These are phyloP conservation scores for Macrostomum lignano DNA, from an alignment of 1,140 invertebrate species.

Conservation along the genomic window DNA sequence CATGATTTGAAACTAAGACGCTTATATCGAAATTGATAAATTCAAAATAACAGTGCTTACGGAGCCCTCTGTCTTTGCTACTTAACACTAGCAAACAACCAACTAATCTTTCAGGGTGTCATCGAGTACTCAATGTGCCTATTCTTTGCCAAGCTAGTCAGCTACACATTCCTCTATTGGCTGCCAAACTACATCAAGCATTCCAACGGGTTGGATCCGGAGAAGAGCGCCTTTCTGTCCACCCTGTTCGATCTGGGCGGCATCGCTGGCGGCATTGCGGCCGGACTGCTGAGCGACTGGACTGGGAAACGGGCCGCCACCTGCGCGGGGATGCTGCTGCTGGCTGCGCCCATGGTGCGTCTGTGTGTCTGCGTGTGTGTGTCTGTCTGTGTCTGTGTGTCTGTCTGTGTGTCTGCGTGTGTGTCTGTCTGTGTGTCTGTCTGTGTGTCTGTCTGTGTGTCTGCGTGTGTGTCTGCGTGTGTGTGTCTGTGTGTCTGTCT, in stretches of 20 bases:
- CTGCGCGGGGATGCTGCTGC: conserved; percentile 47
- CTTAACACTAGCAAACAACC: no score
- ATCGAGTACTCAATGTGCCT: conserved; percentile 67
- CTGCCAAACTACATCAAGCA: conserved; percentile 57
- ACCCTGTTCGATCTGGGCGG: conserved; percentile 52
- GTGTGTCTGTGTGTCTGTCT: no score
- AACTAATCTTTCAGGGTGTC: conserved; percentile 53
- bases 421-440: no score
- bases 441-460: no score
- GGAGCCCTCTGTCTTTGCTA: no score
- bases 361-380: no score
- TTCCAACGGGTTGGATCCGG: conserved; percentile 41
- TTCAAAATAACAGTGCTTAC: no score
- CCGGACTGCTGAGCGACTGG: conserved; percentile 52
- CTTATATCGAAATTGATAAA: no score
- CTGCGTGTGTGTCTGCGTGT: no score
- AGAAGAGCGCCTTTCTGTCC: conserved; percentile 49
- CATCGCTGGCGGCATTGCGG: conserved; percentile 40
- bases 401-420: no score
- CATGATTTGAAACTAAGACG: no score
- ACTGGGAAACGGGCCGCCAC: conserved; percentile 47
- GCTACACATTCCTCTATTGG: conserved; percentile 88
- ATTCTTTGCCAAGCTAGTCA: conserved; percentile 87
- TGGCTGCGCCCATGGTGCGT: conserved; percentile 50
- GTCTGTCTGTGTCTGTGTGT: no score